Conservation (phyloP, 1,140 invertebrate genomes). For the Drosophila kohkoa region DNA sequence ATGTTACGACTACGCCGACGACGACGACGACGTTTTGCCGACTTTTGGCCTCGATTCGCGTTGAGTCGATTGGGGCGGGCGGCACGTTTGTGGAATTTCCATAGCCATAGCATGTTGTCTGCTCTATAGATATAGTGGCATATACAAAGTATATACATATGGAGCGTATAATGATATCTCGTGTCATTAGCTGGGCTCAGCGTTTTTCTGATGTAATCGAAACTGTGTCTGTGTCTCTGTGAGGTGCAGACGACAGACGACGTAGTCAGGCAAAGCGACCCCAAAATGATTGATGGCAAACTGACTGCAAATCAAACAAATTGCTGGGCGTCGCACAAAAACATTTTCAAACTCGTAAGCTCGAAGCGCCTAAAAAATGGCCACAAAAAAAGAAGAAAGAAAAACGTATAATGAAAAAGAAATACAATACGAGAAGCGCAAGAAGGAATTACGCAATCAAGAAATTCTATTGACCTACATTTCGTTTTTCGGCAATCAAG, state of each 20-base stretch:
- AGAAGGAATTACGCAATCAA: constrained; percentile 64
- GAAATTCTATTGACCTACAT: constrained; percentile 76
- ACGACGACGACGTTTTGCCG: background rate
- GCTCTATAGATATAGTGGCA: background rate
- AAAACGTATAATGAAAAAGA: background rate
- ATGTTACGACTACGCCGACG: constrained; percentile 8
- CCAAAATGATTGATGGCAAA: constrained; percentile 9
- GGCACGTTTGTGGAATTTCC: constrained; percentile 34
- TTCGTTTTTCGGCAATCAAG: constrained; percentile 57
- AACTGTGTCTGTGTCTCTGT: constrained; percentile 22
- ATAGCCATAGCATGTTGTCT: constrained; percentile 9
- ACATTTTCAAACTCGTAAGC: background rate
- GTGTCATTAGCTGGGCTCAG: constrained; percentile 42
- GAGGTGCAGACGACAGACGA: background rate
- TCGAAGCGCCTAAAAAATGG: constrained; percentile 1
- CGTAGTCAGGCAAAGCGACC: background rate
- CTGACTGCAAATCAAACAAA: constrained; percentile 10
- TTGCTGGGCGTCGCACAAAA: background rate
- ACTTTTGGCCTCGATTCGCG: constrained; percentile 40
- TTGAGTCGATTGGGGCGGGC: constrained; percentile 1
- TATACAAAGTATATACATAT: background rate
- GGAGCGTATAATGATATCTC: constrained; percentile 39
- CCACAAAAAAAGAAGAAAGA: constrained; percentile 14
- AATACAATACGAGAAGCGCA: constrained; percentile 7
- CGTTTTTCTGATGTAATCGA: constrained; percentile 42